Base-by-base conservation (phyloP, 2,113 vertebrate genomes). In the Cheirogaleus medius region DNA sequence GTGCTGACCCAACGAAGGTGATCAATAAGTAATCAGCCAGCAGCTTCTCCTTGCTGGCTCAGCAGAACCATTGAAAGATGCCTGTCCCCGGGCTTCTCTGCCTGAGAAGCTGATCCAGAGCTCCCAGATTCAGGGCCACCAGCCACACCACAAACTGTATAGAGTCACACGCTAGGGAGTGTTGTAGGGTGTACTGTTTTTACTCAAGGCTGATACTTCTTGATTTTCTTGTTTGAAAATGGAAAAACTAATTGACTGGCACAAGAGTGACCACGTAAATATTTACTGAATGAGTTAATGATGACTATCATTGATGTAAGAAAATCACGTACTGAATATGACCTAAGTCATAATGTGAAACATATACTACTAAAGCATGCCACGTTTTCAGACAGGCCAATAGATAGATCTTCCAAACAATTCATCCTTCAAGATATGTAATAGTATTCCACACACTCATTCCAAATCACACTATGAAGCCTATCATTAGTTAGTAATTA, bases 181-280 rank as follows among this genome's bases (percentile, higher is more conserved):
- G 0, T 11, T 29, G 39, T 7, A 85, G 18, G 25, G 29, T 32
- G 2, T 8, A 20, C 32, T 95, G 49, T 10, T 94, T 89, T 73
- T 49, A 42, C 37, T 89, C 11, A 6, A 7, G 68, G 13, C 32
- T 73, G 44, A 56, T 20, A 63, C 18, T 91, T 73, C n/a, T 54
- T 66, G 39, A 44, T 25, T 54, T 91, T 87, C 90, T 85, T 89
- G 52, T 60, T 82, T 81, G 60, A n/a, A 96, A 91, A 63, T 52
- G 69, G 56, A 69, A 71, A 63, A 80, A 44, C 74, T 42, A 88
- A 56, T 8, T 44, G 34, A 23, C 42, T 42, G 56, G 34, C 73
- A 25, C 23, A 83, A 83, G 60, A 97, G 49, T 21, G 7, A 73
- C 13, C 78, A 9, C 60, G 34, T 44, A 66, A 92, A 69, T 73